Percentiles rank a stretch among this genome's conserved stretches.
Conservation (phyloP, 2,888 invertebrate species). For the Drosophila mulleri region DNA sequence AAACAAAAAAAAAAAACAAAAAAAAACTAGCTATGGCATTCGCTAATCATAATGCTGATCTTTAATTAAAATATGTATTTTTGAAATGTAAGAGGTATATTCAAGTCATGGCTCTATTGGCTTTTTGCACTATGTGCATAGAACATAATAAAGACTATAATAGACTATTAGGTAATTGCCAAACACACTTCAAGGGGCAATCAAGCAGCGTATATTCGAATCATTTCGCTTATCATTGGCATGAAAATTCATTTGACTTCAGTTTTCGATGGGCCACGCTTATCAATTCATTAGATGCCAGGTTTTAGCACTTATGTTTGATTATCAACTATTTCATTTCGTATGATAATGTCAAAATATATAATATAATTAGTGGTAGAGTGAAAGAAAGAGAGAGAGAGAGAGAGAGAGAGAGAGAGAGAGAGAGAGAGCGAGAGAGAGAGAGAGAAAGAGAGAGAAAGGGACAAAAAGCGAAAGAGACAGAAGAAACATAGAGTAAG, state of each 20-base stretch:
- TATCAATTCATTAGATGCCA: slow-evolving; percentile 28
- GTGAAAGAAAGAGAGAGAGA: background rate
- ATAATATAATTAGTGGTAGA: background rate
- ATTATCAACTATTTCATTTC: slow-evolving; percentile 7
- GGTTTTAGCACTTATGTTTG: slow-evolving; percentile 9
- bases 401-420: too few relatives aligned
- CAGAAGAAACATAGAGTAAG: background rate
- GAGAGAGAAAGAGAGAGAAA: too few relatives aligned
- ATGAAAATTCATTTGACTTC: slow-evolving; percentile 20
- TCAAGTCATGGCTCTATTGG: background rate
- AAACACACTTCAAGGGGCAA: slow-evolving; percentile 26
- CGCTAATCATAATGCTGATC: too few relatives aligned
- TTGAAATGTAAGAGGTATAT: background rate
- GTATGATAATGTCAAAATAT: background rate
- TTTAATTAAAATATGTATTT: background rate
- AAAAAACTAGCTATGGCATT: too few relatives aligned
- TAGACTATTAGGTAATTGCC: slow-evolving; percentile 30
- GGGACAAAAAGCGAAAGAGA: too few relatives aligned
- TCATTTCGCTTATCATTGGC: slow-evolving; percentile 31
- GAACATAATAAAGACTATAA: slow-evolving; percentile 3
- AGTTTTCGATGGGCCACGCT: slow-evolving; percentile 18
- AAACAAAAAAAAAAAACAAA: too few relatives aligned
- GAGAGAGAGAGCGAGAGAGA: background rate
- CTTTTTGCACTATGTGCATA: background rate
- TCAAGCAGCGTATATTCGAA: background rate